Evolutionary conservation across 53 echinoderm and acorn worm species (phyloP).

Genomic region (Patiria pectinifera): DNA sequence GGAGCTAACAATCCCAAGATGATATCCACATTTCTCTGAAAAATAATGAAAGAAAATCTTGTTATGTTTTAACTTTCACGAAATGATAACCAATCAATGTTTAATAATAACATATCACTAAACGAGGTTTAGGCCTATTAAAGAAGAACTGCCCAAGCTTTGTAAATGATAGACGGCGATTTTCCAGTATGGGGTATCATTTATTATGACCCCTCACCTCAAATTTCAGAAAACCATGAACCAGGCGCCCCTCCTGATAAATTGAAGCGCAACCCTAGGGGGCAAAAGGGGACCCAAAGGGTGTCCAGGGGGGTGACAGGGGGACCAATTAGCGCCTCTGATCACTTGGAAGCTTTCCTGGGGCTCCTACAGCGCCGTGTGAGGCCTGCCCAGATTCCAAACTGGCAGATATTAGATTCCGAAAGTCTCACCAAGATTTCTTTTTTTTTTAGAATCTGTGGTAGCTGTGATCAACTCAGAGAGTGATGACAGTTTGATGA

Average conservation of each 20-base stretch:
- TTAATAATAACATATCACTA: too few relatives aligned
- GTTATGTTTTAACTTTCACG: too few relatives aligned
- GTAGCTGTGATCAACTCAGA: not conserved
- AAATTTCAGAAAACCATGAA: not conserved
- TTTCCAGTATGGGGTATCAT: not conserved
- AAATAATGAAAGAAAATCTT: not conserved
- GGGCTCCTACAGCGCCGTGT: not conserved
- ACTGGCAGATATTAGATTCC: constrained; percentile 19
- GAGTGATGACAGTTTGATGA: not conserved
- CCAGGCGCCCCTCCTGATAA: not conserved
- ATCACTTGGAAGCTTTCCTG: not conserved
- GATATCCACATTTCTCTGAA: too few relatives aligned
- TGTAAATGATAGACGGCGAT: not conserved
- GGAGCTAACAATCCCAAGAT: too few relatives aligned
- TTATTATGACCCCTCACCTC: not conserved
- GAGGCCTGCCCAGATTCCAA: constrained; percentile 9
- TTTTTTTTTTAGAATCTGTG: not conserved
- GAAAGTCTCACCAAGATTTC: not conserved
- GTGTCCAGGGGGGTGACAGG: constrained; percentile 21
- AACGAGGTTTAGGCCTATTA: too few relatives aligned
- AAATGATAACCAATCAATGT: too few relatives aligned
- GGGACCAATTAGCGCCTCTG: constrained; percentile 47
- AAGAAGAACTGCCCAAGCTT: not conserved
- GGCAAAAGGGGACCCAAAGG: constrained; percentile 15
- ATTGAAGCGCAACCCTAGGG: constrained; percentile 17